A percentile compares a stretch with the other conserved stretches of the same genome.
phyloP scores from a whole-genome alignment of 1,140 invertebrate species.

The Dysdera silvatica region DNA sequence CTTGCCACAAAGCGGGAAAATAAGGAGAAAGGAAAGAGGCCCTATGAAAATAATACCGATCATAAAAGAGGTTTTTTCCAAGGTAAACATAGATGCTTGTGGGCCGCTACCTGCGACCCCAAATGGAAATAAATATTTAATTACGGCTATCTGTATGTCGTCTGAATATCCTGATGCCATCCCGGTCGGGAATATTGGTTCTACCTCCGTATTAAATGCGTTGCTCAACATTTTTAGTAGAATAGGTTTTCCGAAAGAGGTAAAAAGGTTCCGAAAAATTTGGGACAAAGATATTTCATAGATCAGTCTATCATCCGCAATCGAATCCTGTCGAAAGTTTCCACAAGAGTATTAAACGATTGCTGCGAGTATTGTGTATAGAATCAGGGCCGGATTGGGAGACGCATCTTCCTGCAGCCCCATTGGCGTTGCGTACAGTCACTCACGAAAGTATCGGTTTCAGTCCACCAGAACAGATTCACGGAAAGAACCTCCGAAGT shows the following conservation, averaged over 20 bases:
- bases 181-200: neutral
- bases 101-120: neutral
- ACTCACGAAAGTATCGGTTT: slow-evolving; percentile 6
- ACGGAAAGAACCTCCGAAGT: slow-evolving; percentile 5
- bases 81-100: neutral
- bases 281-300: neutral
- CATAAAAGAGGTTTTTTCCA: neutral
- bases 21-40: neutral
- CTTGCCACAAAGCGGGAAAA: neutral
- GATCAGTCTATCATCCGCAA: slow-evolving; percentile 4
- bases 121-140: neutral
- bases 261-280: neutral
- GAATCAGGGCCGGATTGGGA: neutral
- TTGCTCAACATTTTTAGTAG: neutral
- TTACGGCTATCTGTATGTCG: neutral
- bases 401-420: neutral
- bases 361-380: slow-evolving; percentile 1
- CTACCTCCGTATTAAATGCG: neutral
- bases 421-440: neutral
- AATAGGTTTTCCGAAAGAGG: neutral
- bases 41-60: neutral
- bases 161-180: neutral
- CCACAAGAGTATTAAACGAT: slow-evolving; percentile 5
- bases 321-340: neutral
- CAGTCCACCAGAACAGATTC: neutral